Evolutionary conservation across 2,113 vertebrate genomes (phyloP).

Genomic region (Typhlomys cinereus): DNA sequence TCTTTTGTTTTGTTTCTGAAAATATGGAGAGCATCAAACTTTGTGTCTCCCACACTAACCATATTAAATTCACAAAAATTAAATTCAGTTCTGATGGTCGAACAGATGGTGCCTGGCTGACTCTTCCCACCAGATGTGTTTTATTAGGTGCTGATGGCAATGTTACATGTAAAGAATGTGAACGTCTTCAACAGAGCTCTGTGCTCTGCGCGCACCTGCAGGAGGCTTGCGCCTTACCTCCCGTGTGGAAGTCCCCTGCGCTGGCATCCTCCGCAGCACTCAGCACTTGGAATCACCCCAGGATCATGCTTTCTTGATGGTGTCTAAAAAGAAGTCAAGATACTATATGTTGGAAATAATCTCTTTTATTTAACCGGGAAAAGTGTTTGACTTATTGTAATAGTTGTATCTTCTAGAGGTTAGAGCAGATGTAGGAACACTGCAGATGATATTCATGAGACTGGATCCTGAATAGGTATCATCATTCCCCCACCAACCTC

Average conservation of each 20-base stretch:
- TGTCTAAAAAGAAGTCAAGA: neutral
- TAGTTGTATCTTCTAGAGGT: neutral
- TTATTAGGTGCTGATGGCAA: neutral
- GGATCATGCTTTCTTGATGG: neutral
- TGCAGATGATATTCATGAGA: neutral
- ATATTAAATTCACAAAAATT: neutral
- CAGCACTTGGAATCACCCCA: neutral
- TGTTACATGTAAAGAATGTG: neutral
- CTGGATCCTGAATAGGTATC: neutral
- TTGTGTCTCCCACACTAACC: neutral
- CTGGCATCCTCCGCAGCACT: neutral
- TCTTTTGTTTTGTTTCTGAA: neutral
- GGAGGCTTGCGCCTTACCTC: neutral
- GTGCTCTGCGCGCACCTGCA: neutral
- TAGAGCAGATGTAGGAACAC: neutral
- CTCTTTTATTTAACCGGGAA: neutral
- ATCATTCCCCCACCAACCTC: rapidly evolving
- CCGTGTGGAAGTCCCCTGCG: rapidly evolving
- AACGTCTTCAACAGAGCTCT: neutral
- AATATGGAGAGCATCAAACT: neutral
- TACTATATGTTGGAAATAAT: neutral
- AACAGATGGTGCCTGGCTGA: neutral
- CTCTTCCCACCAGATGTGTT: neutral
- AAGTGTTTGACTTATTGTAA: neutral
- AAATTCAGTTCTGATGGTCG: neutral